These are phyloP conservation scores for Alosa alosa DNA, from an alignment of 2,113 vertebrate species.

Conservation along the genomic window DNA sequence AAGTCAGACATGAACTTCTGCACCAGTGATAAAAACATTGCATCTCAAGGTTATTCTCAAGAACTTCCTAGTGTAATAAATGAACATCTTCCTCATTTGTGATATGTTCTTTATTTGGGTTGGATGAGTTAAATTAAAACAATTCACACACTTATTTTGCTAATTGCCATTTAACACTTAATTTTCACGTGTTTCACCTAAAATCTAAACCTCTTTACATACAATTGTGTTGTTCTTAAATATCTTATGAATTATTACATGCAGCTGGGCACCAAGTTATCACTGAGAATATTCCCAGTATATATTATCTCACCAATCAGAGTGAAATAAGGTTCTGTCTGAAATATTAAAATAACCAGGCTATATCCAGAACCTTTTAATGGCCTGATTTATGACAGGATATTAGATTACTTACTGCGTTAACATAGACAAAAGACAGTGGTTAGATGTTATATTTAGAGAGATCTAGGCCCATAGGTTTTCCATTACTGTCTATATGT, in stretches of 20 bases:
- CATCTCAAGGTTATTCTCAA: not conserved
- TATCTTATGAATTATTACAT: not conserved
- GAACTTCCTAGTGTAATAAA: not conserved
- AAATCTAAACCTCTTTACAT: not conserved
- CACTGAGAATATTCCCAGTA: not conserved
- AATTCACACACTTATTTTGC: no score
- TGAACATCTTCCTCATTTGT: no score
- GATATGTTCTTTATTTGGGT: no score
- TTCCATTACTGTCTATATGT: not conserved
- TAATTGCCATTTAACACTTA: not conserved
- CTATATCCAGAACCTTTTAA: constrained; percentile 1
- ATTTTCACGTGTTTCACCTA: not conserved
- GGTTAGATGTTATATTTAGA: not conserved
- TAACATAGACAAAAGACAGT: not conserved
- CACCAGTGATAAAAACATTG: not conserved
- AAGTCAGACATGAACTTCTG: not conserved
- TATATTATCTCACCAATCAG: not conserved
- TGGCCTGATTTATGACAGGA: not conserved
- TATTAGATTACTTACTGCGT: not conserved
- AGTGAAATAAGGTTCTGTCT: not conserved
- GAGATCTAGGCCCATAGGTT: not conserved
- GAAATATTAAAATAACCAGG: not conserved
- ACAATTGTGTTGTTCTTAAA: not conserved
- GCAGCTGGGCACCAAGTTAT: not conserved
- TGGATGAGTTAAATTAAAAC: no score